These are phyloP conservation scores for Choloepus didactylus DNA, from an alignment of 2,797 vertebrate genomes.

Conservation along the genomic window DNA sequence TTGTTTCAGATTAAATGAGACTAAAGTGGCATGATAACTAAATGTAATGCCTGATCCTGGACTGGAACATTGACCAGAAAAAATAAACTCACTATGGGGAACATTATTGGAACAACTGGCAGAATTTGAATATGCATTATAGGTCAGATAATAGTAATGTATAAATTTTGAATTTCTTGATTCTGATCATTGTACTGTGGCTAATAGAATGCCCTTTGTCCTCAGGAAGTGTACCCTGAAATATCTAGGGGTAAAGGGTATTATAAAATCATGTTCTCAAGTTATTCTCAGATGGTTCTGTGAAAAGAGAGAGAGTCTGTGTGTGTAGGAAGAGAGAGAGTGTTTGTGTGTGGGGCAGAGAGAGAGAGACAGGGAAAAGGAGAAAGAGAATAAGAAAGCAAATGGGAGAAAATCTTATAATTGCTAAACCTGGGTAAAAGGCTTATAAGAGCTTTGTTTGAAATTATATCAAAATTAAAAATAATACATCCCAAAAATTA, in stretches of 20 bases:
- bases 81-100: not conserved
- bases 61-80: not conserved
- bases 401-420: no score
- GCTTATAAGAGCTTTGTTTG: not conserved
- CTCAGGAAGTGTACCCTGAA: not conserved
- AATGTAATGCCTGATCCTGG: not conserved
- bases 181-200: not conserved
- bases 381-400: no score
- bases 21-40: not conserved
- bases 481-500: not conserved
- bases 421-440: no score
- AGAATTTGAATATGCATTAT: not conserved
- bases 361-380: no score
- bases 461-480: slow-evolving; percentile 53
- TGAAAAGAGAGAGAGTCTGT: not conserved
- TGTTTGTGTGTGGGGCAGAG: no score
- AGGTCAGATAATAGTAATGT: not conserved
- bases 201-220: not conserved
- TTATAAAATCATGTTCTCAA: not conserved
- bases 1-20: not conserved
- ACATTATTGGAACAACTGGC: not conserved
- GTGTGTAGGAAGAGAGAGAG: no score
- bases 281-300: slow-evolving; percentile 27
- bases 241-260: not conserved
- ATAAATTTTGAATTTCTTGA: not conserved